phyloP scores from a whole-genome alignment of 2,888 invertebrate genomes.

The Ennomos erosarius region DNA sequence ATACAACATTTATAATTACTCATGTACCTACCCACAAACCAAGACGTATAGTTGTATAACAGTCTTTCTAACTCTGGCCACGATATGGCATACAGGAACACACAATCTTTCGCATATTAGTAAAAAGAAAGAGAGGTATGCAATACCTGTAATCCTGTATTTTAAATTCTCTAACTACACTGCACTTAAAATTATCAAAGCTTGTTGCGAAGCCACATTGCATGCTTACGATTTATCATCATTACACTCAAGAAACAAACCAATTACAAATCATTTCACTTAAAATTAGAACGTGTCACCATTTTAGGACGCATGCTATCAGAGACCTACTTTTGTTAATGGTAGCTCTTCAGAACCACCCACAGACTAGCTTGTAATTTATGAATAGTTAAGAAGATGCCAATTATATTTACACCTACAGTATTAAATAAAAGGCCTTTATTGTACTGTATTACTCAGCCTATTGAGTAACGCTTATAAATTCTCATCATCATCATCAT shows the following conservation, averaged over 20 bases:
- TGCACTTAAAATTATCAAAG: too few species aligned
- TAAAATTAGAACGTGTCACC: conserved; percentile 20
- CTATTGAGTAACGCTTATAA: conserved; percentile 10
- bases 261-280: neutral
- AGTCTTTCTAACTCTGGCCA: too few species aligned
- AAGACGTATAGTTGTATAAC: too few species aligned
- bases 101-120: too few species aligned
- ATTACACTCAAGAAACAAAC: neutral
- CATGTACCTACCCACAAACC: too few species aligned
- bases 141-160: too few species aligned
- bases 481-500: too few species aligned
- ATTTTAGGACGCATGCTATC: conserved; percentile 26
- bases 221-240: neutral
- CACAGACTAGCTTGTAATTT: conserved; percentile 32
- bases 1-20: neutral
- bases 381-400: conserved; percentile 29
- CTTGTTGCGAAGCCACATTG: too few species aligned
- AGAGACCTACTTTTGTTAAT: conserved; percentile 35
- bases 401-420: conserved; percentile 30
- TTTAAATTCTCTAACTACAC: too few species aligned
- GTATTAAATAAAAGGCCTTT: conserved; percentile 21
- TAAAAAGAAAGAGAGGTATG: too few species aligned
- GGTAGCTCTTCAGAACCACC: conserved; percentile 35
- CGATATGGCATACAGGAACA: too few species aligned
- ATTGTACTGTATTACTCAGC: conserved; percentile 12